Evolutionary conservation across 2,888 invertebrate species (phyloP).

Genomic region (Conchocele bisecta): DNA sequence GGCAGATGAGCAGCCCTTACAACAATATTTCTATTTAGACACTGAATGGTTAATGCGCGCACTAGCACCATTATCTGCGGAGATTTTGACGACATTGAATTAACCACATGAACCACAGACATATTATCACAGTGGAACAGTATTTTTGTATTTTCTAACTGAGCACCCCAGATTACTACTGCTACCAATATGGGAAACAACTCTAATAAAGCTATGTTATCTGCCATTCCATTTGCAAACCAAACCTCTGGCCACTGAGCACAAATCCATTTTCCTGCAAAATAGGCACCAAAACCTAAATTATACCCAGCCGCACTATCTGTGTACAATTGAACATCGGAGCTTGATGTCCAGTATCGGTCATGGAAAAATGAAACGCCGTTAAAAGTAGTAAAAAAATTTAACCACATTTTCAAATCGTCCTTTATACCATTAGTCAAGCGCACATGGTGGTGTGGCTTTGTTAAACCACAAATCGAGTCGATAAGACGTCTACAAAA

Average conservation of each 20-base stretch:
- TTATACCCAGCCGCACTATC: conserved; percentile 10
- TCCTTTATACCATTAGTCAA: not conserved
- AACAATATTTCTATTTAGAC: conserved; percentile 15
- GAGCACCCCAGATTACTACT: conserved; percentile 14
- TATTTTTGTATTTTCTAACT: conserved; percentile 12
- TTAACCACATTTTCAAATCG: not conserved
- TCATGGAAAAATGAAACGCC: conserved; percentile 14
- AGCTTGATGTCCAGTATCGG: conserved; percentile 7
- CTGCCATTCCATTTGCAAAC: conserved; percentile 10
- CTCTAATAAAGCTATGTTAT: conserved; percentile 19
- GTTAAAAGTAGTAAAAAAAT: not conserved
- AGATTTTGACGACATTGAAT: conserved; percentile 17
- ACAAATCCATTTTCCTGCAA: conserved; percentile 16
- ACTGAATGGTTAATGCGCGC: conserved; percentile 19
- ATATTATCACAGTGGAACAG: conserved; percentile 27
- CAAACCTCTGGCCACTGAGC: conserved; percentile 12
- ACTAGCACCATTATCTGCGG: conserved; percentile 23
- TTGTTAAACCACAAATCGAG: not conserved
- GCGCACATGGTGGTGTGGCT: conserved; percentile 2
- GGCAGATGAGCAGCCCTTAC: conserved; percentile 24
- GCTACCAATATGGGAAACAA: conserved; percentile 19
- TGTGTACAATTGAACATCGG: conserved; percentile 13
- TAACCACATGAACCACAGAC: conserved; percentile 35
- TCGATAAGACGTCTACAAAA: not conserved
- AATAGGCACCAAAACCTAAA: conserved; percentile 20